Evolutionary conservation across 2,113 vertebrate species (phyloP), one percentile per base, ranked within the genome.

Genomic region (Tapirus terrestris): DNA sequence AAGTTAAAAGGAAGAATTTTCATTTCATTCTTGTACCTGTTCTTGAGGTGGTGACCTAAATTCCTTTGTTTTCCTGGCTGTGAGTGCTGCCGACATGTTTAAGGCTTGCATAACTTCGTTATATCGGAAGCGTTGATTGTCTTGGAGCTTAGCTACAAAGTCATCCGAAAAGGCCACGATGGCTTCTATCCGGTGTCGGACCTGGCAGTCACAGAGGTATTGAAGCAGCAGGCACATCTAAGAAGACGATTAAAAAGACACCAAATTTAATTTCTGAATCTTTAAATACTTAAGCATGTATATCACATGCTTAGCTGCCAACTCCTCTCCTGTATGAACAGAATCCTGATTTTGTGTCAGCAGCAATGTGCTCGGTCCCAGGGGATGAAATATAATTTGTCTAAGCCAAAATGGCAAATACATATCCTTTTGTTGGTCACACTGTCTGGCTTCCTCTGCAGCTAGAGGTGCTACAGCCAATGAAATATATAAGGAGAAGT

Each of bases 71-170:
- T 99, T 99, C 94, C 99, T 99, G 73, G 99, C 99, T 0, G 99
- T 99, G 45, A 99, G 98, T 1, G 99, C 99, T 4, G 99, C 99
- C 0, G 99, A 99, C 99, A 99, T 99, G 98, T 99, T 99, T 94
- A 99, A 98, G 16, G 99, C 99, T 95, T 99, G 99, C 99, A 99
- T 99, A 60, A 99, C 99, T 97, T 99, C 99, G 3, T 99, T 99
- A 97, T 99, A 99, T 18, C 99, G 99, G 97, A 99, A 99, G 8
- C 99, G 99, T 1, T 99, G 99, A 98, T 99, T 99, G 39, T 99
- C 99, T 97, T 99, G 99, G 82, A 99, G 99, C 97, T 99, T 99
- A 4, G 99, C 99, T 53, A 99, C 99, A 82, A 99, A 99, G 98
- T 99, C 99, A 72, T 99, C 99, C 0, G 99, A 99, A 98, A 99